Evolutionary conservation across 2,797 vertebrate genomes (phyloP), one percentile per base, ranked within the genome.

Genomic region (Enteromius argenteus): DNA sequence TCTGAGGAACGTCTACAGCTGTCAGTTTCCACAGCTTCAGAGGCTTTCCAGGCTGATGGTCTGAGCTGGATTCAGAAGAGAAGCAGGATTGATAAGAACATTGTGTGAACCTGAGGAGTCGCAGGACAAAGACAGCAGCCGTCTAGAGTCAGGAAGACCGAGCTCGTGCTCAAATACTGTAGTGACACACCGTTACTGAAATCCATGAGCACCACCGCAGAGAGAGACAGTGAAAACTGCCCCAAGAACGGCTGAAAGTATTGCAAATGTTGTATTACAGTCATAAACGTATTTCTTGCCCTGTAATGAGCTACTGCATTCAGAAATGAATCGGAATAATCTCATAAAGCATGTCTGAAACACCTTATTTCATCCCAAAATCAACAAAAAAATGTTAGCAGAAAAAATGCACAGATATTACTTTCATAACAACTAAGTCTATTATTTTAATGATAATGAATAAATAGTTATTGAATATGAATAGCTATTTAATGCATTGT

Each of bases 81-180:
- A 6, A 68, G 30, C 76, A 9, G 60, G 27, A 79, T 0, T 79
- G 56, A 58, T 39, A 23, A 62, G 1, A 30, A 49, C 62, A 67
- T 51, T 30, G 23, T 15, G 42, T 79, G 42, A 79, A 49, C 77
- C 77, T 79, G 77, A 66, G 76, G 67, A 68, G 35, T 39, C 35
- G 5, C 66, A 39, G 35, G 66, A 42, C 27, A 1, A 71, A 46
- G 42, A 71, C 23, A 46, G 69, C 69, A 72, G 69, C 69, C 23
- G 0, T 73, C 44, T 53, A 30, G 72, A 35, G 35, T 56, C 72
- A 53, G 72, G 72, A 74, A 56, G 72, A 66, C 13, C 58, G 19
- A 13, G 42, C 58, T 64, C 58, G 6, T 46, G 19, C 42, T 66
- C 60, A 35, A 51, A 68, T n/a, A 68, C 78, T 68, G 77, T 2